phyloP scores from a whole-genome alignment of 2,888 invertebrate species.

The Drosophila suboccidentalis region DNA sequence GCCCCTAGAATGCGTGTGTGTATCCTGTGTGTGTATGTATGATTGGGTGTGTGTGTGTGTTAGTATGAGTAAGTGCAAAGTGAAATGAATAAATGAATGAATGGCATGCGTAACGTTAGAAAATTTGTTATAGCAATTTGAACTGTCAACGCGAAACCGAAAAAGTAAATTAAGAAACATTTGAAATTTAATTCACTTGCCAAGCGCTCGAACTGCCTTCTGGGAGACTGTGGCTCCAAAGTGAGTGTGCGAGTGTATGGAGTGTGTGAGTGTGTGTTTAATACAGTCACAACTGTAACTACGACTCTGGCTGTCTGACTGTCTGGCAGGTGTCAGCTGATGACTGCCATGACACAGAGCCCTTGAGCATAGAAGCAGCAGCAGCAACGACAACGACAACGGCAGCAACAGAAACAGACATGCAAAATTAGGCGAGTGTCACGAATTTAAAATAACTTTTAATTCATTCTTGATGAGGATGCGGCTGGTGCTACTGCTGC shows the following conservation, averaged over 20 bases:
- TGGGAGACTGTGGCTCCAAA: slow-evolving; percentile 24
- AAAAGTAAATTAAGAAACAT: slow-evolving; percentile 82
- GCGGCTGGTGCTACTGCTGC: slow-evolving; percentile 47
- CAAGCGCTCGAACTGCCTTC: slow-evolving; percentile 47
- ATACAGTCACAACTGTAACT: slow-evolving; percentile 58
- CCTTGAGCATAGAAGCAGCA: slow-evolving; percentile 59
- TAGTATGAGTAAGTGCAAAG: slow-evolving; percentile 50
- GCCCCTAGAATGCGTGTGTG: slow-evolving; percentile 32
- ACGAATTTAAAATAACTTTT: slow-evolving; percentile 84
- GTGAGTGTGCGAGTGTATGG: slow-evolving; percentile 21
- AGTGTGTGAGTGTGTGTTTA: slow-evolving; percentile 14
- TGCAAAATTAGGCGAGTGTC: slow-evolving; percentile 80
- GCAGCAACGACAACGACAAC: slow-evolving; percentile 7
- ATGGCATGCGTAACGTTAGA: slow-evolving; percentile 78
- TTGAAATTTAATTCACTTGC: slow-evolving; percentile 79
- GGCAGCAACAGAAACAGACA: slow-evolving; percentile 46
- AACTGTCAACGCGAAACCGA: slow-evolving; percentile 80
- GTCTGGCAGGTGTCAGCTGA: slow-evolving; percentile 69
- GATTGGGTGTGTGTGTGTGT: slow-evolving; percentile 19
- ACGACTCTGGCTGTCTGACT: slow-evolving; percentile 23
- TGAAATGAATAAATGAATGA: slow-evolving; percentile 59
- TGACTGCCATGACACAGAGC: slow-evolving; percentile 62
- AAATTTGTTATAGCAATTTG: slow-evolving; percentile 81
- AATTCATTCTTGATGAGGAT: slow-evolving; percentile 82
- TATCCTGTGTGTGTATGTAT: slow-evolving; percentile 9